A percentile compares a stretch with the other conserved stretches of the same genome.
Conservation (phyloP, 2,888 invertebrate species). For the Incurvaria masculella region DNA sequence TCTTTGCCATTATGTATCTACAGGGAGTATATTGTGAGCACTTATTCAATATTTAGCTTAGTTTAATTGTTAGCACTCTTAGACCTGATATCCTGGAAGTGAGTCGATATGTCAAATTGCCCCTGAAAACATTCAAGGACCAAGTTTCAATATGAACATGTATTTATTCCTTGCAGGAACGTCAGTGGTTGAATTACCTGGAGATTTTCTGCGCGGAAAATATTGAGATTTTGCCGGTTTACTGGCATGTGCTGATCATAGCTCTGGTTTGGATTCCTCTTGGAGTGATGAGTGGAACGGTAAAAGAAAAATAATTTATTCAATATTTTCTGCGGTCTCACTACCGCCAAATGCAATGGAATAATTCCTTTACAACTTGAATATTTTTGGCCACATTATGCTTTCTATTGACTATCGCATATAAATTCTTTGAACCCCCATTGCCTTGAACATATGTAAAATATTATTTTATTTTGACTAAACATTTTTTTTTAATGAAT, state of each 20-base stretch:
- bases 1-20: constrained; percentile 65
- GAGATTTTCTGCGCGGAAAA: constrained; percentile 78
- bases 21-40: constrained; percentile 57
- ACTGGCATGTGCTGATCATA: constrained; percentile 75
- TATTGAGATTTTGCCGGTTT: constrained; percentile 58
- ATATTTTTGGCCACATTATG: no score
- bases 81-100: no score
- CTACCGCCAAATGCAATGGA: neutral
- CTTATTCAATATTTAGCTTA: neutral
- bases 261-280: constrained; percentile 78
- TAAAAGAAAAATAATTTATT: constrained; percentile 47
- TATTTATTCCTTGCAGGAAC: constrained; percentile 59
- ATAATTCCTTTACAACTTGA: constrained; percentile 4
- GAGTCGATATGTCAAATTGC: no score
- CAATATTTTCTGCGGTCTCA: neutral
- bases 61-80: no score
- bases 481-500: no score
- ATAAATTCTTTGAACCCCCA: no score
- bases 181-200: constrained; percentile 71
- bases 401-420: no score
- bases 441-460: no score
- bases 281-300: constrained; percentile 66
- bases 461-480: no score
- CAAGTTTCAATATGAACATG: no score
- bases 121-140: no score